phyloP scores from a whole-genome alignment of 2,113 vertebrate species.

The Hucho hucho region DNA sequence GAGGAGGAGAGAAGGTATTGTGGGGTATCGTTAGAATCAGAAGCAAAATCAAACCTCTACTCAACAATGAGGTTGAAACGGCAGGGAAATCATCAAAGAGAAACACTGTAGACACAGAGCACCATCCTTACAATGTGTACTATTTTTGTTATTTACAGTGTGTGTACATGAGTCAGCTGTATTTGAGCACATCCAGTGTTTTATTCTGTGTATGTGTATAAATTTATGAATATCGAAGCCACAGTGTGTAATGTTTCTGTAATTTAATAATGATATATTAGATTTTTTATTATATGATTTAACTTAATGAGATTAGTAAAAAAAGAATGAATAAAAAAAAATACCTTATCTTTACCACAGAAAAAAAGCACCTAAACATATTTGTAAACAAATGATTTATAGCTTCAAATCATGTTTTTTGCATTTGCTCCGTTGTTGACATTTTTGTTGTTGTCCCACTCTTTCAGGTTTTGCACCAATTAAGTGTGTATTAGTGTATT shows the following conservation, averaged over 20 bases:
- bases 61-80: background rate
- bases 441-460: background rate
- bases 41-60: background rate
- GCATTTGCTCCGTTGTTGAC: background rate
- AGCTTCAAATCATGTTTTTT: no score
- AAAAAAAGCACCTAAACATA: background rate
- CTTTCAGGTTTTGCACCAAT: no score
- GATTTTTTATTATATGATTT: no score
- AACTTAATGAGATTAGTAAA: no score
- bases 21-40: background rate
- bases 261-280: no score
- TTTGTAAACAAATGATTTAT: no score
- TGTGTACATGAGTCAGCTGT: background rate
- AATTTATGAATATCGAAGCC: no score
- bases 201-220: no score
- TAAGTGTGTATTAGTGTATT: background rate
- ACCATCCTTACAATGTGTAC: background rate
- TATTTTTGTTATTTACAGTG: background rate
- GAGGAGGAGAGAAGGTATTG: background rate
- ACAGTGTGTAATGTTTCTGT: no score
- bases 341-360: background rate
- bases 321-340: no score
- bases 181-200: no score
- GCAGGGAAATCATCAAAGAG: no score
- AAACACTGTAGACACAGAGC: background rate